Conservation (phyloP, 2,797 vertebrate genomes). For the Sebastiscus tertius region DNA sequence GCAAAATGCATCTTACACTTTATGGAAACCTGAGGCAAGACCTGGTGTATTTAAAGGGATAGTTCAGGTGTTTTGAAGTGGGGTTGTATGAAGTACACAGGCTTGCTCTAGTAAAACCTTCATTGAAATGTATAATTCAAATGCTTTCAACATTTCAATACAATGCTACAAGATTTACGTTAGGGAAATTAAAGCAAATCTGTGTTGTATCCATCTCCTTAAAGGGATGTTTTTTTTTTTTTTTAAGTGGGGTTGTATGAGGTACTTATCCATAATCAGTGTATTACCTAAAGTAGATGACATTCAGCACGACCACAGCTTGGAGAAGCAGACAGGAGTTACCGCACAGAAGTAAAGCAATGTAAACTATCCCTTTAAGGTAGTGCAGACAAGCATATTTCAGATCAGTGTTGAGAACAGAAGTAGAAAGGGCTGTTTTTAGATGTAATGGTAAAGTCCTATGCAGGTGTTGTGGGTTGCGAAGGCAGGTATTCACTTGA, state of each 20-base stretch:
- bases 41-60: background rate
- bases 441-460: background rate
- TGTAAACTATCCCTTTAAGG: background rate
- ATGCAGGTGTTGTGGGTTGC: background rate
- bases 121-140: background rate
- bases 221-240: background rate
- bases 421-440: background rate
- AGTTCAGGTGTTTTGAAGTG: background rate
- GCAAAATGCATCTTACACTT: slow-evolving; percentile 4
- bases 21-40: slow-evolving; percentile 17
- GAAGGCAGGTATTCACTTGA: background rate
- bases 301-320: rapidly evolving
- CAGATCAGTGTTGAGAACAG: background rate
- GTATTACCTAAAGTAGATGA: no score
- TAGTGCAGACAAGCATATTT: background rate
- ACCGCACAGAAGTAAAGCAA: no score
- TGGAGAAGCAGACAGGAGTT: no score
- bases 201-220: background rate
- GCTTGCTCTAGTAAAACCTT: background rate
- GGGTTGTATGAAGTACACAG: background rate
- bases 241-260: background rate
- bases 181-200: background rate
- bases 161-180: background rate
- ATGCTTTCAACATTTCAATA: background rate
- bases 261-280: no score